These are phyloP conservation scores for Linhomoeus sp. DNA, from an alignment of 2,888 invertebrate species.

Conservation along the genomic window DNA sequence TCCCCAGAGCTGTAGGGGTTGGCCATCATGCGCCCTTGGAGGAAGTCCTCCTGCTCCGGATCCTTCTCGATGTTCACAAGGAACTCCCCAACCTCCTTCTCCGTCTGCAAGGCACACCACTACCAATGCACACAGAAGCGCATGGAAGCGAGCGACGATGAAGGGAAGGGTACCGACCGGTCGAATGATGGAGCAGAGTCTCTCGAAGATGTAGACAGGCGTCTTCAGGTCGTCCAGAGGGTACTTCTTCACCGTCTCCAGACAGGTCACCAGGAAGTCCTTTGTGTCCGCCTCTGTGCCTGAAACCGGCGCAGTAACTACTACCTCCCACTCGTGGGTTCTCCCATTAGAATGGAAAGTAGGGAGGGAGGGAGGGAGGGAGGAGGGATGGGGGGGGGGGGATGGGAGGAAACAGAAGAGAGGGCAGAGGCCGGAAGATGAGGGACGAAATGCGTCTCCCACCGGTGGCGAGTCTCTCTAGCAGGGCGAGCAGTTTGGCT, in stretches of 20 bases:
- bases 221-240: slow-evolving; percentile 77
- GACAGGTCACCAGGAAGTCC: slow-evolving; percentile 89
- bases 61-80: slow-evolving; percentile 89
- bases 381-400: too few relatives aligned
- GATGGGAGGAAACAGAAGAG: too few relatives aligned
- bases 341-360: too few relatives aligned
- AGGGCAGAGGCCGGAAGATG: too few relatives aligned
- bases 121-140: background rate
- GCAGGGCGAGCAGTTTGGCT: slow-evolving; percentile 67
- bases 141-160: background rate
- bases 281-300: slow-evolving; percentile 86
- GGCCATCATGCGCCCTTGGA: slow-evolving; percentile 88
- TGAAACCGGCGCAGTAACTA: slow-evolving; percentile 25
- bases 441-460: too few relatives aligned
- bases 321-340: too few relatives aligned
- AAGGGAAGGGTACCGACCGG: slow-evolving; percentile 34
- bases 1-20: slow-evolving; percentile 90
- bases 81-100: slow-evolving; percentile 89
- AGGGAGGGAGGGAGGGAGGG: too few relatives aligned
- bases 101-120: slow-evolving; percentile 26
- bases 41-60: slow-evolving; percentile 93
- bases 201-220: slow-evolving; percentile 89
- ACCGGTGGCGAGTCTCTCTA: slow-evolving; percentile 88
- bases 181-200: slow-evolving; percentile 86
- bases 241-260: slow-evolving; percentile 70